Evolutionary conservation across 2,888 invertebrate species (phyloP).

Genomic region (Thelaira solivaga): DNA sequence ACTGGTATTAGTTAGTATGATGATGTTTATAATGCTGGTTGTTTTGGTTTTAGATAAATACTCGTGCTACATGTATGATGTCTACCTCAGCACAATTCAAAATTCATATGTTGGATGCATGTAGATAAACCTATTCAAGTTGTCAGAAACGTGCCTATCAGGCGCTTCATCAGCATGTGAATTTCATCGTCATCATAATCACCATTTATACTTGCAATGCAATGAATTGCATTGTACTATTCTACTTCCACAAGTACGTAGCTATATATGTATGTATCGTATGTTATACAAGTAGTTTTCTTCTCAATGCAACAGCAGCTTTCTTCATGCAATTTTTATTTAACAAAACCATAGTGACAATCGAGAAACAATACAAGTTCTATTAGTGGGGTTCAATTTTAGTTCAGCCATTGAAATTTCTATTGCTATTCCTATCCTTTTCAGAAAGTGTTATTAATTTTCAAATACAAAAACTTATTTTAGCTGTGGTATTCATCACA

Average conservation of each 20-base stretch:
- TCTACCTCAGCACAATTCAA: conserved; percentile 60
- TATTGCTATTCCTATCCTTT: too few species aligned
- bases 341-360: conserved; percentile 49
- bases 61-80: too few species aligned
- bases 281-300: not conserved
- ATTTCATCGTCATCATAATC: conserved; percentile 52
- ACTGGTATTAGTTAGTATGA: conserved; percentile 14
- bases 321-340: conserved; percentile 48
- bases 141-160: conserved; percentile 62
- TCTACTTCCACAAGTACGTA: conserved; percentile 18
- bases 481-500: too few species aligned
- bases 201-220: conserved; percentile 36
- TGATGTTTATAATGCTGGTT: conserved; percentile 44
- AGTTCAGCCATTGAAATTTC: not conserved
- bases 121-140: conserved; percentile 61
- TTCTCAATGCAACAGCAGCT: conserved; percentile 20
- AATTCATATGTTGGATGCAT: conserved; percentile 56
- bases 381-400: not conserved
- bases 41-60: conserved; percentile 54
- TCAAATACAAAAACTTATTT: too few species aligned
- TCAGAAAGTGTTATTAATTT: too few species aligned
- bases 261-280: too few species aligned
- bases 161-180: conserved; percentile 59
- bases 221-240: conserved; percentile 38
- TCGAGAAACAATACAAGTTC: conserved; percentile 44